phyloP scores from a whole-genome alignment of 1,140 invertebrate species.

The Tetraneura akinire region DNA sequence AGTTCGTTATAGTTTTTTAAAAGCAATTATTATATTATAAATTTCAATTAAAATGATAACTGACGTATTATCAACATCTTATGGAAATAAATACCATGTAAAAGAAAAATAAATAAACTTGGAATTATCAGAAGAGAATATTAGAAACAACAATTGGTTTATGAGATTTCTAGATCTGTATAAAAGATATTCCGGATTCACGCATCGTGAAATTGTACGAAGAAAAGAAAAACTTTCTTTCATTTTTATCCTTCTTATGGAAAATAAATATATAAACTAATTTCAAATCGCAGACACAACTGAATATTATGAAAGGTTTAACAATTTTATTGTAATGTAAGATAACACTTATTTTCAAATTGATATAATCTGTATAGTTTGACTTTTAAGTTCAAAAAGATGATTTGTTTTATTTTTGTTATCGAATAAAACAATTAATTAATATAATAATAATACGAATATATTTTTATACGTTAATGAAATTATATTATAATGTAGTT shows the following conservation, averaged over 20 bases:
- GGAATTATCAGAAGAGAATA: neutral
- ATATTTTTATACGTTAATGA: too few species aligned
- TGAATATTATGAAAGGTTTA: neutral
- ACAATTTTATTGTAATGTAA: too few species aligned
- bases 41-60: neutral
- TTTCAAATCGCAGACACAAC: neutral
- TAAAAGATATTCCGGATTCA: neutral
- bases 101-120: neutral
- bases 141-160: slow-evolving; percentile 15
- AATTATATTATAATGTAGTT: too few species aligned
- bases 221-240: slow-evolving; percentile 2
- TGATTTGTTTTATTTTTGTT: too few species aligned
- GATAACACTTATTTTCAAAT: too few species aligned
- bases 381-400: too few species aligned
- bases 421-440: too few species aligned
- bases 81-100: neutral
- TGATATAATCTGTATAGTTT: too few species aligned
- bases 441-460: too few species aligned
- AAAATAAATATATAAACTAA: neutral
- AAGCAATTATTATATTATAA: neutral
- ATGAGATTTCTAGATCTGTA: slow-evolving; percentile 10
- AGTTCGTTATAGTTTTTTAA: neutral
- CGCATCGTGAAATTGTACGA: slow-evolving; percentile 13
- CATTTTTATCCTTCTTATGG: neutral
- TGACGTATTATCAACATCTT: neutral